Evolutionary conservation across 2,113 vertebrate genomes (phyloP), one percentile per base, ranked within the genome.

Genomic region (Percina caprodes): DNA sequence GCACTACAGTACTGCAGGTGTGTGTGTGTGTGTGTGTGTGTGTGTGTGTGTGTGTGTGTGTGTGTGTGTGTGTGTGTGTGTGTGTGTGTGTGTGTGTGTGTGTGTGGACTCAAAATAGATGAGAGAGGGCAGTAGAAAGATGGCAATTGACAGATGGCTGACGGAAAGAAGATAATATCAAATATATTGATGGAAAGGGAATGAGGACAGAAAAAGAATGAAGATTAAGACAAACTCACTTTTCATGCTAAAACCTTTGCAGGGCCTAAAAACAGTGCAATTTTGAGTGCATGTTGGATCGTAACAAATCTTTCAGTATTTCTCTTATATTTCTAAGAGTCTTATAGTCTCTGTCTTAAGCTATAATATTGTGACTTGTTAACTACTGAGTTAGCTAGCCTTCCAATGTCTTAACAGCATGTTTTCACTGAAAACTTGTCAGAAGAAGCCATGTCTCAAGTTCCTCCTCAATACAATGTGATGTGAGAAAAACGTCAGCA

Each of bases 131-230:
- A 81, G 49, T 65, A 62, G 48, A 69, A 48, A 63, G 49, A 69
- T 72, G 69, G 48, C 49, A 69, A 71, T 19, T 76, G 77, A 88
- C 80, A 84, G 75, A 88, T 82, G 83, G 78, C 30, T 70, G 86
- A 79, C 58, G 45, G 74, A 82, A 48, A 59, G 59, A 72, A 79
- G 77, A 86, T 78, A 72, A 52, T 70, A n/a, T 81, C 66, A 80
- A 66, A 60, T 74, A 72, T 61, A 69, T 52, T 72, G 77, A 90
- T 56, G 59, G 66, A 63, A 74, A 68, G 59, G 71, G 66, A 82
- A 54, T 56, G 63, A 68, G 26, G 26, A 60, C 24, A 58, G 18
- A 79, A 19, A 52, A 61, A 42, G 13, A 24, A 33, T 42, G 48
- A 35, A 46, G 30, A 23, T 76, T 15, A 59, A 68, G 16, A 61